These are phyloP conservation scores for Lanius collurio DNA, from an alignment of 2,113 vertebrate species.

Conservation along the genomic window DNA sequence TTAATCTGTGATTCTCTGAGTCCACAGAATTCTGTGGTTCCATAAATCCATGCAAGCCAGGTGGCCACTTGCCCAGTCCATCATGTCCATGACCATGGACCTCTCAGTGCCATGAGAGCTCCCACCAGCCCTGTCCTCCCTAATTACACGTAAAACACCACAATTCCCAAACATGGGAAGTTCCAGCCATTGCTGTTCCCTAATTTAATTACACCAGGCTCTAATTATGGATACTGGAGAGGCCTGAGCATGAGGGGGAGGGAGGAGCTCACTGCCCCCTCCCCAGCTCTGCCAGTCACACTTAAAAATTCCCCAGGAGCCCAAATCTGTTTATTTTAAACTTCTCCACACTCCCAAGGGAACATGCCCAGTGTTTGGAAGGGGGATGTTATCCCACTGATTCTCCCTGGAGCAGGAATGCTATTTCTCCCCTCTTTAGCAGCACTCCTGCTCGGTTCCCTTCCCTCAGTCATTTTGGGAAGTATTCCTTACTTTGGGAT, in stretches of 20 bases:
- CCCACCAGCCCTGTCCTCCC: not conserved
- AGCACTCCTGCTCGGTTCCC: not conserved
- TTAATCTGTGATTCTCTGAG: not conserved
- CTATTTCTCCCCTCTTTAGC: not conserved
- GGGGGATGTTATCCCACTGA: not conserved
- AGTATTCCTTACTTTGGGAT: not conserved
- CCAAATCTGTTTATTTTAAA: not conserved
- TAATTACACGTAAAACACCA: accelerated
- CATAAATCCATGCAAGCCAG: not conserved
- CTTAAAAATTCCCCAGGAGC: not conserved
- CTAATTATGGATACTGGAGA: not conserved
- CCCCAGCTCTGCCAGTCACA: accelerated
- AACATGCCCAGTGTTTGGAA: accelerated
- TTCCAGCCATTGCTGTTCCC: accelerated
- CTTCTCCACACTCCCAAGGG: accelerated
- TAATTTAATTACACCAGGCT: not conserved
- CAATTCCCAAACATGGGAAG: accelerated
- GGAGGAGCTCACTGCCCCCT: not conserved
- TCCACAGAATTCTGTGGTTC: accelerated
- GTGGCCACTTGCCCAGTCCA: not conserved
- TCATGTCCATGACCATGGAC: accelerated
- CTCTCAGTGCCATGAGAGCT: accelerated
- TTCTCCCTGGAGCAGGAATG: accelerated
- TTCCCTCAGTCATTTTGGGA: accelerated
- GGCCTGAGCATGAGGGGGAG: accelerated